Base-by-base conservation (phyloP, 2,113 vertebrate genomes). In the Oophaga pumilio region DNA sequence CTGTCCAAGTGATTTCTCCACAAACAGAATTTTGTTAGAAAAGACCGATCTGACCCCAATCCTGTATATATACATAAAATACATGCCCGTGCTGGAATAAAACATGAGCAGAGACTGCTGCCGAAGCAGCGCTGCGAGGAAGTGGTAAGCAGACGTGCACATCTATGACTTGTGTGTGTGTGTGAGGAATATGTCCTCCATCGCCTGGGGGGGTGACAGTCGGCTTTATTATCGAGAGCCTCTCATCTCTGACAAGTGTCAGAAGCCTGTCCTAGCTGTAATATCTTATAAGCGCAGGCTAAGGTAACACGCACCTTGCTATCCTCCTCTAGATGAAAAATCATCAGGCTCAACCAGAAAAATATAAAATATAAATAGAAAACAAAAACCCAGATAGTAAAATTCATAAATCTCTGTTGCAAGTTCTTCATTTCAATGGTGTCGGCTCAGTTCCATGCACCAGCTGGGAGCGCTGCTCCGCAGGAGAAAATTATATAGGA, bases 171-270 rank as follows among this genome's bases (percentile, higher is more conserved):
- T 60, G 13, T 33, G 60, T 62, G 43, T 80, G 14, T 43, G 14
- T 28, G 53, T 56, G 28, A 79, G 53, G 28, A 20, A 20, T 4
- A 4, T 14, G 14, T 59, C 77, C 53, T 26, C 17, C 26, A 59
- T 59, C 10, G 57, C 15, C n/a, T 18, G 26, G 78, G 26, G 77
- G 17, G 8, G 2, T n/a, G 78, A 62, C 56, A 43, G 78, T 57
- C 15, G 26, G 10, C 78, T 26, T 80, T 80, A 60, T 56, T 80
- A 80, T 43, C 78, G 17, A 20, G 24, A 6, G 7, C 78, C 78
- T 60, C 78, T 33, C 56, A 80, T 80, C 56, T 60, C 78, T 20
- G 78, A 59, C 78, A 80, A 10, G 77, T 17, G 77, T 26, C 53
- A 59, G 26, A 56, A 26, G 43, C 56, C 22, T 33, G 56, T 60